Base-by-base conservation (phyloP, 2,113 vertebrate species). In the Corythornis madagascariensis region DNA sequence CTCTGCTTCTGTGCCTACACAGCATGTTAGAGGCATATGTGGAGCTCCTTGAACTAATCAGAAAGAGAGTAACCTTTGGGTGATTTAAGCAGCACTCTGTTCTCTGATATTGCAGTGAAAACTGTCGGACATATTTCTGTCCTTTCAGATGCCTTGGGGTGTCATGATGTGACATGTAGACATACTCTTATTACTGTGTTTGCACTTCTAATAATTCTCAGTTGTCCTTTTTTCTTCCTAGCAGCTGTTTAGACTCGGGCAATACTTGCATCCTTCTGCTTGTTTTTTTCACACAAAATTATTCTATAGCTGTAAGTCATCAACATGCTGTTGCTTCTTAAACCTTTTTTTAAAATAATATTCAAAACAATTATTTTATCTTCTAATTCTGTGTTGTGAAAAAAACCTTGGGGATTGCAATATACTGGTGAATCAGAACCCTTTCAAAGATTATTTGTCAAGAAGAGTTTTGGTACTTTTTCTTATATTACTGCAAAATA, bases 121-220 rank as follows among this genome's bases (percentile, higher is more conserved):
- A 88, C 74, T 83, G 64, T 55, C 9, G 4, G 83, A 57, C 29
- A 5, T 7, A 28, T 22, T 33, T 92, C 69, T 93, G 72, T 66
- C 79, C 28, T 83, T 92, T 83, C 80, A 73, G 67, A 67, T 26
- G 65, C 76, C 73, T 52, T 48, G 9, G 31, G 69, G 9, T 88
- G 52, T 80, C 11, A 28, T 0, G 0, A 63, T 20, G 33, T 86
- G 76, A 83, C 55, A 55, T 83, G 59, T 40, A 72, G 71, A 79
- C 21, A 43, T 77, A 69, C 31, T 26, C 45, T 65, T 81, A 81
- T 75, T 84, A 74, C 65, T 52, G 12, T 75, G 52, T 61, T 93
- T 86, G 70, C 33, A 80, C 38, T 83, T 85, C 45, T 80, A 85
- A 65, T 73, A 95, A 55, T 79, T 92, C 65, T 95, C 71, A 85